Conservation (phyloP, 2,113 vertebrate species). For the Noctilio leporinus region DNA sequence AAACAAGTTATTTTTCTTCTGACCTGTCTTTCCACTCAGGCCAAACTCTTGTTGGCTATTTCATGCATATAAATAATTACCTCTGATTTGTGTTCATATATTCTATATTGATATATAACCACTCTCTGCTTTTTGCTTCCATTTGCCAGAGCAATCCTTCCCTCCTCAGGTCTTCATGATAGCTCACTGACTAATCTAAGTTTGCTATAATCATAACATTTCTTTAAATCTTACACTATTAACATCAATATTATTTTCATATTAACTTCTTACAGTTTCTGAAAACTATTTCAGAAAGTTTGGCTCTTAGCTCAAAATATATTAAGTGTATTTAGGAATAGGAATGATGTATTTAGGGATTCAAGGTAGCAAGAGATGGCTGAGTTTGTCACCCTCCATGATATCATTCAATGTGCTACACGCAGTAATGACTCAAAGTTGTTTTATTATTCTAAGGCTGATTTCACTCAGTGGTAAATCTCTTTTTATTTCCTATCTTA, state of each 20-base stretch:
- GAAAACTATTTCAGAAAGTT: background rate
- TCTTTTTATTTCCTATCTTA: background rate
- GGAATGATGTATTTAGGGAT: background rate
- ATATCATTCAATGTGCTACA: background rate
- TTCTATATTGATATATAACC: too few species aligned
- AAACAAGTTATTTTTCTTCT: background rate
- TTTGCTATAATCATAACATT: background rate
- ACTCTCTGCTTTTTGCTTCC: background rate
- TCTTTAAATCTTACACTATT: background rate
- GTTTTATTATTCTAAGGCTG: background rate
- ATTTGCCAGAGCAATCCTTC: background rate
- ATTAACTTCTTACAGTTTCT: background rate
- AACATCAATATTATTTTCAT: background rate
- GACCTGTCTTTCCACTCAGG: background rate
- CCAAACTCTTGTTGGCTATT: background rate
- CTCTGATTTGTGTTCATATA: background rate
- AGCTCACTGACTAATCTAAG: background rate
- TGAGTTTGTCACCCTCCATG: background rate
- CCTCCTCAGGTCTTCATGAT: background rate
- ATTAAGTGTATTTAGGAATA: background rate
- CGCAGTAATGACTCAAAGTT: background rate
- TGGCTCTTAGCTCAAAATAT: background rate
- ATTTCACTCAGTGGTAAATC: background rate
- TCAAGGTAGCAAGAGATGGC: background rate
- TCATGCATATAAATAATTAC: background rate